phyloP scores from a whole-genome alignment of 2,888 invertebrate genomes.

The Drosophila mimetica region DNA sequence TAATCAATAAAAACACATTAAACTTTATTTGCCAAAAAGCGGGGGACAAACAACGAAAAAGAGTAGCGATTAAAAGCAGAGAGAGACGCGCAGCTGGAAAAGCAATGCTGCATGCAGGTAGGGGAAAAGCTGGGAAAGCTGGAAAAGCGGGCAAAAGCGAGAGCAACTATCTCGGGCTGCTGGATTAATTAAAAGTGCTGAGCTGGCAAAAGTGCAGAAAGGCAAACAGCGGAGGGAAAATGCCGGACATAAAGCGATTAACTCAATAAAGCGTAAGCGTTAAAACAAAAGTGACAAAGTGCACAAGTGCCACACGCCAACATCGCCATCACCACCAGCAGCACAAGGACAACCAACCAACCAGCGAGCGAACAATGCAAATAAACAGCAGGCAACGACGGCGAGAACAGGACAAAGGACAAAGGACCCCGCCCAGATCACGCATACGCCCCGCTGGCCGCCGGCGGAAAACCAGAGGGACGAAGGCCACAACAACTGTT shows the following conservation, averaged over 20 bases:
- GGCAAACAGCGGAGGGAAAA: slow-evolving; percentile 54
- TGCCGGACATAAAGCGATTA: slow-evolving; percentile 69
- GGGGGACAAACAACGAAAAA: neutral
- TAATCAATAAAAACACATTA: slow-evolving; percentile 72
- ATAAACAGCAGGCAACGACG: slow-evolving; percentile 41
- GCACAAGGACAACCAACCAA: slow-evolving; percentile 10
- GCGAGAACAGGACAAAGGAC: slow-evolving; percentile 43
- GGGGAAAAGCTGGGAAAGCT: slow-evolving; percentile 15
- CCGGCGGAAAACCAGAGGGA: slow-evolving; percentile 4
- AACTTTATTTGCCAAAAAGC: slow-evolving; percentile 58
- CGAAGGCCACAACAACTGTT: slow-evolving; percentile 32
- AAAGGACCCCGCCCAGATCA: slow-evolving; percentile 44
- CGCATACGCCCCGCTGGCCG: slow-evolving; percentile 54
- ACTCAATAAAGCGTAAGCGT: slow-evolving; percentile 73
- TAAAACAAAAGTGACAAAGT: slow-evolving; percentile 74
- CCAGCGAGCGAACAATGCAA: slow-evolving; percentile 40
- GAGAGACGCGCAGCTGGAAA: too few species aligned
- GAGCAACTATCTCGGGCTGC: slow-evolving; percentile 41
- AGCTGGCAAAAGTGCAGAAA: slow-evolving; percentile 72
- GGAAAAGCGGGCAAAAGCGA: slow-evolving; percentile 7
- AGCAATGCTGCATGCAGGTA: slow-evolving; percentile 3
- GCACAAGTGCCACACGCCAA: slow-evolving; percentile 53
- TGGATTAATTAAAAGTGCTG: slow-evolving; percentile 73
- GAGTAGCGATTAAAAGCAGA: slow-evolving; percentile 8
- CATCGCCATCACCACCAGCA: slow-evolving; percentile 23